A percentile compares a stretch with the other conserved stretches of the same genome.
These are phyloP conservation scores for Laticauda colubrina DNA, from an alignment of 2,113 vertebrate species.

Conservation along the genomic window DNA sequence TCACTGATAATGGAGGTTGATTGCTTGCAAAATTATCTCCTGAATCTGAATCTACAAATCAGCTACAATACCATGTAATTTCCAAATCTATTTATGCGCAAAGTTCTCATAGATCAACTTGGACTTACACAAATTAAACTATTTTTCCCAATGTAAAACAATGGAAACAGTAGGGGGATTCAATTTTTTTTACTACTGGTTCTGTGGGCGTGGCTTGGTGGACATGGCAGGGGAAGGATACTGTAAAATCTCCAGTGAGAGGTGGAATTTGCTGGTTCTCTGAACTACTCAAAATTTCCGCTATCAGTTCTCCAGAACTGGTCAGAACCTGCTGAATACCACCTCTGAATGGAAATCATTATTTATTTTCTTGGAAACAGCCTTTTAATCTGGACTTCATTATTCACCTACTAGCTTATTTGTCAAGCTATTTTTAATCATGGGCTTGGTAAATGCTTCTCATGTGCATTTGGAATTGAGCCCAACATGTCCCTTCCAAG, in stretches of 20 bases:
- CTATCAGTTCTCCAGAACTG: too few relatives aligned
- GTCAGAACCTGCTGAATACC: too few relatives aligned
- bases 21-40: not conserved
- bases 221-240: too few relatives aligned
- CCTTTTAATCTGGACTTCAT: not conserved
- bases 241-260: too few relatives aligned
- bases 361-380: not conserved
- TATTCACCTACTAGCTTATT: not conserved
- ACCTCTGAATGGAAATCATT: not conserved
- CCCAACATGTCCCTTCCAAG: not conserved
- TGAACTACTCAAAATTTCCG: too few relatives aligned
- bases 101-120: not conserved
- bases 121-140: not conserved
- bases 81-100: not conserved
- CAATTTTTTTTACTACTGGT: too few relatives aligned
- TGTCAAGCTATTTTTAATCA: not conserved
- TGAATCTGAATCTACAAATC: not conserved
- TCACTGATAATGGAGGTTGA: not conserved
- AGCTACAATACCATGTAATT: not conserved
- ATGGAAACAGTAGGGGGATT: not conserved
- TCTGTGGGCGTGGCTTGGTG: too few relatives aligned
- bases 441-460: not conserved
- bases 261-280: too few relatives aligned
- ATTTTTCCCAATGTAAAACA: not conserved
- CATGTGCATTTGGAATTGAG: not conserved